phyloP scores from a whole-genome alignment of 2,797 vertebrate genomes.

The Tadarida brasiliensis region DNA sequence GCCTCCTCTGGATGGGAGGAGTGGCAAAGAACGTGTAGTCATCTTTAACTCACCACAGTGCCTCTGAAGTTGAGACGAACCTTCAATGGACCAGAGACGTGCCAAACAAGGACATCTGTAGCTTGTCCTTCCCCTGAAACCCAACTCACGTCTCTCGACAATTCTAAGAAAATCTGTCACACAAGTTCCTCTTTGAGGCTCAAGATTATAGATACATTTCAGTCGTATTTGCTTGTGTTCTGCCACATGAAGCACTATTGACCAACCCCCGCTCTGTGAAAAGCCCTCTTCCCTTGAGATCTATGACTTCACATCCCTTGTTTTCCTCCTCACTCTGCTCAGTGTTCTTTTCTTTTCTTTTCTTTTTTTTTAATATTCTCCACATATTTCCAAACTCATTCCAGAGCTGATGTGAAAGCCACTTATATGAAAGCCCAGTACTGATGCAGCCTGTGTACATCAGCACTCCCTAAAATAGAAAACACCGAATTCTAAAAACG shows the following conservation, averaged over 20 bases:
- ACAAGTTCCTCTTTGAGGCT: background rate
- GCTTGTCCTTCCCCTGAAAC: slow-evolving; percentile 6
- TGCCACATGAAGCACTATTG: background rate
- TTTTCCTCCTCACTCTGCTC: background rate
- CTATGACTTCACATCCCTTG: background rate
- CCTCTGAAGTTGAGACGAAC: background rate
- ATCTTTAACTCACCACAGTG: background rate
- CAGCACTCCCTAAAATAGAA: background rate
- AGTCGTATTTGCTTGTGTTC: background rate
- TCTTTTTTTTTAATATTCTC: background rate
- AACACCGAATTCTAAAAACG: background rate
- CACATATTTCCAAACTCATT: slow-evolving; percentile 2
- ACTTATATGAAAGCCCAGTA: background rate
- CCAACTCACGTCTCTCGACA: background rate
- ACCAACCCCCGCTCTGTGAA: background rate
- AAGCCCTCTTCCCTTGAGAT: background rate
- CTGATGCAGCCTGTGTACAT: background rate
- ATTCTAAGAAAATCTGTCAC: background rate
- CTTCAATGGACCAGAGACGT: background rate
- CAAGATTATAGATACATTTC: background rate
- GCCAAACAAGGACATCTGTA: background rate
- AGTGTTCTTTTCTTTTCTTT: background rate
- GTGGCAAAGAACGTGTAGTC: background rate
- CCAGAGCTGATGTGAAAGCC: background rate
- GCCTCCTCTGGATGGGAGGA: background rate